phyloP scores from a whole-genome alignment of 1,140 invertebrate genomes.

The Homalodisca vitripennis region DNA sequence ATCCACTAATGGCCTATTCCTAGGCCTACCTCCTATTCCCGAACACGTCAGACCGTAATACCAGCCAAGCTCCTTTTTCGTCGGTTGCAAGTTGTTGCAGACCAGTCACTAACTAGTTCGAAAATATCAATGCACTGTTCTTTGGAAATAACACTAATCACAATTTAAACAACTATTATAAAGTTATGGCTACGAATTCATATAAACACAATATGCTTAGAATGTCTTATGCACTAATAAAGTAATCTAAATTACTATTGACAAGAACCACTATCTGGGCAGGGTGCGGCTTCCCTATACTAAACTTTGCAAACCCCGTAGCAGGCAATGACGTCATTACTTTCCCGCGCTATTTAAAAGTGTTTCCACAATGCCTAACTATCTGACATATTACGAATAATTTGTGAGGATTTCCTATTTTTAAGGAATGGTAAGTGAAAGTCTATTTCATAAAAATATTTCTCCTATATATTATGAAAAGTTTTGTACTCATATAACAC shows the following conservation, averaged over 20 bases:
- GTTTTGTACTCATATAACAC: no score
- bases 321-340: constrained; percentile 40
- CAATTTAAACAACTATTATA: constrained; percentile 37
- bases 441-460: no score
- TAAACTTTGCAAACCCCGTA: constrained; percentile 42
- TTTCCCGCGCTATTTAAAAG: constrained; percentile 31
- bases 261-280: constrained; percentile 32
- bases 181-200: constrained; percentile 37
- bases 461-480: no score
- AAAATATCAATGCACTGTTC: constrained; percentile 6
- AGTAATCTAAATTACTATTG: constrained; percentile 35
- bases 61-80: constrained; percentile 37
- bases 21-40: constrained; percentile 32
- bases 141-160: constrained; percentile 33
- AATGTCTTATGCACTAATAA: constrained; percentile 33
- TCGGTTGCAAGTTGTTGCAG: constrained; percentile 33
- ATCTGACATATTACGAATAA: no score
- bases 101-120: constrained; percentile 30
- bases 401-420: no score
- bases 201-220: constrained; percentile 36
- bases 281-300: constrained; percentile 44
- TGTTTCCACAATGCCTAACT: no score
- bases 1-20: no score
- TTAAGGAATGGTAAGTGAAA: no score
- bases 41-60: constrained; percentile 34